phyloP scores from a whole-genome alignment of 1,140 invertebrate genomes.

The Zophobas atratus region DNA sequence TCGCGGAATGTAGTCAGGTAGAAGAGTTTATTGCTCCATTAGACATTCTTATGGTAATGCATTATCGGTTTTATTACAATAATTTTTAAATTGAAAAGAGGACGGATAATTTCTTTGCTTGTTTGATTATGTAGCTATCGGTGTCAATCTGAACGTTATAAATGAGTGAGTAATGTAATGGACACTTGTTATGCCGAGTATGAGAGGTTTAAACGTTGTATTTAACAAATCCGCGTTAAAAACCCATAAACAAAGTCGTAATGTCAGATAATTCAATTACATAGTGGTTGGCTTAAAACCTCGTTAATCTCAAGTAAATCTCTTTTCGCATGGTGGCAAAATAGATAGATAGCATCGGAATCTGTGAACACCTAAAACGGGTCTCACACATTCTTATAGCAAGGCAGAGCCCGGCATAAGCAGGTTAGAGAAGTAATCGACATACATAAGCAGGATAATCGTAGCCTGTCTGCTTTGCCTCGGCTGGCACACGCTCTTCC shows the following conservation, averaged over 20 bases:
- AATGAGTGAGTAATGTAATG: not conserved
- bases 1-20: too few species aligned
- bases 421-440: constrained; percentile 52
- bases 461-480: constrained; percentile 39
- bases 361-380: constrained; percentile 29
- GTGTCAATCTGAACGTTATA: constrained; percentile 2
- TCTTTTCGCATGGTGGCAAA: constrained; percentile 29
- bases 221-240: constrained; percentile 26
- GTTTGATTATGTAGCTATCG: too few species aligned
- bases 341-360: constrained; percentile 37
- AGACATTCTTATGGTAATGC: too few species aligned
- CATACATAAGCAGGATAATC: constrained; percentile 55
- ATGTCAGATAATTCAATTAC: constrained; percentile 32
- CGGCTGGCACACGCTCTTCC: constrained; percentile 40
- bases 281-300: constrained; percentile 8
- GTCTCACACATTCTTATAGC: constrained; percentile 37
- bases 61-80: too few species aligned
- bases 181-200: not conserved
- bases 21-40: too few species aligned
- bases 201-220: not conserved
- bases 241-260: constrained; percentile 17
- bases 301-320: constrained; percentile 25
- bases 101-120: too few species aligned
- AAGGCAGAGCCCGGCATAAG: constrained; percentile 29
- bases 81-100: too few species aligned